Conservation (phyloP, 2,888 invertebrate genomes). For the Epistrophe eligans region DNA sequence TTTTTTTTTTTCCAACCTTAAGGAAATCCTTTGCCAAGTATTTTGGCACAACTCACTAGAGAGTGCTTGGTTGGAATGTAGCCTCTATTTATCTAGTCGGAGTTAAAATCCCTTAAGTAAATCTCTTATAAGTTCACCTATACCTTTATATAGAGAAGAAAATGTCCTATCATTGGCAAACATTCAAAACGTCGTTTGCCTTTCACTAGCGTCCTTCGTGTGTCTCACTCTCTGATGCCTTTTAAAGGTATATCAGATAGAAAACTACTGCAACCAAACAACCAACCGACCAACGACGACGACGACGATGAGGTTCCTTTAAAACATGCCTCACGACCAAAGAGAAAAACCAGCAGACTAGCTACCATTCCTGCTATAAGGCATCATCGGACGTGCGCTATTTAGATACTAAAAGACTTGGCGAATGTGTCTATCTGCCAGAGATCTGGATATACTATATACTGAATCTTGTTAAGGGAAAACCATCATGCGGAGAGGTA, state of each 20-base stretch:
- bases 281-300: background rate
- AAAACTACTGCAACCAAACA: slow-evolving; percentile 55
- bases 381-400: slow-evolving; percentile 33
- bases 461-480: slow-evolving; percentile 17
- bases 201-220: slow-evolving; percentile 4
- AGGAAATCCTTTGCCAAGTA: slow-evolving; percentile 66
- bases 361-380: background rate
- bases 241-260: background rate
- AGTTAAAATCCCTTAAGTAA: slow-evolving; percentile 29
- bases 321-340: slow-evolving; percentile 22
- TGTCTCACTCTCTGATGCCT: background rate
- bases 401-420: slow-evolving; percentile 38
- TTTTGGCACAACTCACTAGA: slow-evolving; percentile 66
- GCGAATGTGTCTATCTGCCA: slow-evolving; percentile 20
- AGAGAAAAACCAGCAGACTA: background rate
- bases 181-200: slow-evolving; percentile 68
- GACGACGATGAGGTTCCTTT: background rate
- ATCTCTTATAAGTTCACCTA: slow-evolving; percentile 4
- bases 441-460: background rate
- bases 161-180: slow-evolving; percentile 64
- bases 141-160: no score
- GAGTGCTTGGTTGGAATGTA: slow-evolving; percentile 54
- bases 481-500: background rate
- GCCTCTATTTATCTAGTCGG: slow-evolving; percentile 26
- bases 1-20: slow-evolving; percentile 8